Percentiles rank a stretch among this genome's conserved stretches.
phyloP scores from a whole-genome alignment of 2,888 invertebrate species.

The Drosophila kuntzei region DNA sequence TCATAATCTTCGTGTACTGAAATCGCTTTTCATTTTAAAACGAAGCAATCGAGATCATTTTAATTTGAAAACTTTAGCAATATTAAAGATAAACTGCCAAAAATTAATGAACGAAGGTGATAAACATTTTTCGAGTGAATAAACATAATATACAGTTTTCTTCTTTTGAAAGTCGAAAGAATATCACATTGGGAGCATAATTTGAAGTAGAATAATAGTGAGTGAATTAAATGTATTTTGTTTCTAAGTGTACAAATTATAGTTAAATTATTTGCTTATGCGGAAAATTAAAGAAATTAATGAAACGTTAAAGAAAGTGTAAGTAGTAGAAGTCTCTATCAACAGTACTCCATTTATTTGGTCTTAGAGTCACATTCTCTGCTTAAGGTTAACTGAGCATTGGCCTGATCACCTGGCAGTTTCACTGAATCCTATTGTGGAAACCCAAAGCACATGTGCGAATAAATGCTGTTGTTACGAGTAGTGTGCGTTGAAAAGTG shows the following conservation, averaged over 20 bases:
- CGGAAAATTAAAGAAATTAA: neutral
- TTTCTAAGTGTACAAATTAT: no score
- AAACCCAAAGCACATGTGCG: conserved; percentile 21
- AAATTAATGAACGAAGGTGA: neutral
- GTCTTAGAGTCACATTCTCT: neutral
- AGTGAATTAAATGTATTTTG: no score
- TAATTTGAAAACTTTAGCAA: neutral
- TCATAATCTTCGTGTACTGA: neutral
- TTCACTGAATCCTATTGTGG: conserved; percentile 20
- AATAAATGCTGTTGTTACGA: conserved; percentile 25
- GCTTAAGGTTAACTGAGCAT: conserved; percentile 7
- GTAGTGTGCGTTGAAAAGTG: conserved; percentile 37
- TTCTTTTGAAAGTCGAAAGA: neutral
- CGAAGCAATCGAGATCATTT: neutral
- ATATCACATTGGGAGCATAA: no score
- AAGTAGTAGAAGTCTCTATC: neutral
- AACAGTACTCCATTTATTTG: neutral
- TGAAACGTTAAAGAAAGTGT: neutral
- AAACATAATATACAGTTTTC: neutral
- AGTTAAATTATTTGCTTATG: no score
- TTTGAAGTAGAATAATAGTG: no score
- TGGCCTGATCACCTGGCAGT: conserved; percentile 39
- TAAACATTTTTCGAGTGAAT: neutral
- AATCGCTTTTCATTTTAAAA: neutral
- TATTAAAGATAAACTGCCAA: neutral